A percentile compares a stretch with the other conserved stretches of the same genome.
Evolutionary conservation across 2,888 invertebrate species (phyloP).

Genomic region (Drosophila parthenogenetica): DNA sequence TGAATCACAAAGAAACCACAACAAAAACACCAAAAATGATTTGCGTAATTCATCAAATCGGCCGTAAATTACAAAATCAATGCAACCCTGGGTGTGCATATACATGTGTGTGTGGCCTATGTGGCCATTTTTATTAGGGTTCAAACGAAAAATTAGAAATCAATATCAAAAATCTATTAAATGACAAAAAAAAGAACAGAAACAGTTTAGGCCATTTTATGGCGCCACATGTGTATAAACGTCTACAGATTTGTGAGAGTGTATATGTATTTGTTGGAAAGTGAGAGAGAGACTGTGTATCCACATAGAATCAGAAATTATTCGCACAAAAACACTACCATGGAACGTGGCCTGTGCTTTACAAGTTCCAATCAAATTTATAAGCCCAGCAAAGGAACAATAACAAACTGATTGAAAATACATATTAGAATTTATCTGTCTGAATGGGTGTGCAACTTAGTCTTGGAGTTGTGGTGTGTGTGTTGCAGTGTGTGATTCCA

Average conservation of each 20-base stretch:
- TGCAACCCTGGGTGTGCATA: conserved; percentile 24
- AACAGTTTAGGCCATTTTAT: conserved; percentile 41
- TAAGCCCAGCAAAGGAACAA: conserved; percentile 40
- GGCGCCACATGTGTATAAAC: conserved; percentile 35
- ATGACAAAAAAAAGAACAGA: conserved; percentile 58
- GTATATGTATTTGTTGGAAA: not conserved
- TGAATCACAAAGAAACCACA: conserved; percentile 36
- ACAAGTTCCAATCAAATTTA: conserved; percentile 53
- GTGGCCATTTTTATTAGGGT: conserved; percentile 45
- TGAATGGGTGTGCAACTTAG: conserved; percentile 6
- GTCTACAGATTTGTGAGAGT: conserved; percentile 9
- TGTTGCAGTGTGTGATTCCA: conserved; percentile 29
- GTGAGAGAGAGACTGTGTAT: conserved; percentile 3
- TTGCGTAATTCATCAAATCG: conserved; percentile 65
- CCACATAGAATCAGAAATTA: conserved; percentile 55
- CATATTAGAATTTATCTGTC: conserved; percentile 38
- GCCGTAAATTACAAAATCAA: conserved; percentile 60
- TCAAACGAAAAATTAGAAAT: conserved; percentile 64
- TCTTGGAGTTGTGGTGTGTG: not conserved
- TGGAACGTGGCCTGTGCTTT: conserved; percentile 37
- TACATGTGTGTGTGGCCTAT: conserved; percentile 13
- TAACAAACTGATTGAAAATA: conserved; percentile 65
- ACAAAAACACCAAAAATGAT: conserved; percentile 58
- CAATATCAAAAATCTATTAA: conserved; percentile 69
- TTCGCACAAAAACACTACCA: conserved; percentile 46